Conservation (phyloP, 2,113 vertebrate genomes). For the Loxodonta africana region DNA sequence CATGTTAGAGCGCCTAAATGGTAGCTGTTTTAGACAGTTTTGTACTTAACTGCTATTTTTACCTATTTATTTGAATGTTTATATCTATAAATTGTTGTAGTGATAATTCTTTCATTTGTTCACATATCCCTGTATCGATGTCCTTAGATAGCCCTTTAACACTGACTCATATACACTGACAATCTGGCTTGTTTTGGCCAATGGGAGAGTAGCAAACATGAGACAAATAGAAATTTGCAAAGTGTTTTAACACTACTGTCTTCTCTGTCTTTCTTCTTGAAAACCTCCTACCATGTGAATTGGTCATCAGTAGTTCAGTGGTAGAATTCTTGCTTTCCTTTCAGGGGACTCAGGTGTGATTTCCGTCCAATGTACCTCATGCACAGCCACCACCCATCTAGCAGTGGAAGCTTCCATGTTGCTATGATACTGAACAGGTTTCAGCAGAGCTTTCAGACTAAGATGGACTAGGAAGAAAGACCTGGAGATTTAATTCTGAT, state of each 20-base stretch:
- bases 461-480: no score
- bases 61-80: background rate
- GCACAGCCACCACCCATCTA: no score
- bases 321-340: no score
- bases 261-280: background rate
- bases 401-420: no score
- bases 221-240: background rate
- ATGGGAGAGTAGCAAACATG: background rate
- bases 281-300: background rate
- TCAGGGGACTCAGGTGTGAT: no score
- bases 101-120: background rate
- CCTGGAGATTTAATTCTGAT: no score
- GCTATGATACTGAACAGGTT: no score
- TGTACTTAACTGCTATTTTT: background rate
- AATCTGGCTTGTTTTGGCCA: background rate
- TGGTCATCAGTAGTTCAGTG: no score
- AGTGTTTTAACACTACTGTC: background rate
- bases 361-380: no score
- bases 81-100: background rate
- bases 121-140: accelerated
- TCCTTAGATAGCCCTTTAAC: background rate
- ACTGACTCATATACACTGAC: background rate
- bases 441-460: no score
- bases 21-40: background rate
- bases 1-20: background rate